Base-by-base conservation (phyloP, 1,140 invertebrate species). In the Procambarus clarkii region DNA sequence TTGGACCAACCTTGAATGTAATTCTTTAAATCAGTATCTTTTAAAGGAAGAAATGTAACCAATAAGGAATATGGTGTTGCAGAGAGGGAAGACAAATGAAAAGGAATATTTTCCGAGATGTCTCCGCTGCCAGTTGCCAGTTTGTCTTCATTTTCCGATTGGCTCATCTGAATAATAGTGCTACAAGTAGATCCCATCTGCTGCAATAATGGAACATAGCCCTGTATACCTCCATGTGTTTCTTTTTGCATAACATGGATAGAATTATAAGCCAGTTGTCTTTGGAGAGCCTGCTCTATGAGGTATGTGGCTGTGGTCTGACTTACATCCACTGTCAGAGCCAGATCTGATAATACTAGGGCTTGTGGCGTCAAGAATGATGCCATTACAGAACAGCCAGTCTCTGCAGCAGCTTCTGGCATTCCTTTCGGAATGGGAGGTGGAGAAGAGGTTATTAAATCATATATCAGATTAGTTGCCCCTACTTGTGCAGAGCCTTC, bases 201-300 rank as follows among this genome's bases (percentile, higher is more conserved):
- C 13, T 91, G 89, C 24, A 85, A 46, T n/a, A 91, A 24, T 79
- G 89, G 83, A 78, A 83, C 71, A 74, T 85, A 91, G 13, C 89
- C 89, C 78, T 45, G 45, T 18, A 80, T 80, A 44, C 77, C 54
- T 48, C n/a, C 34, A 69, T 54, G 48, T 8, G 76, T 85, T 46
- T 86, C 74, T 0, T 60, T 13, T 24, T 46, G 89, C 9, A 69
- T 79, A 24, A 46, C 34, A 44, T 71, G 76, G 5, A 21, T 50
- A 24, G 58, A 60, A 58, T 76, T 21, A 7, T 84, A 64, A 9
- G 21, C n/a, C 34, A 18, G 48, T 3, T 85, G 76, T 34, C 82
- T 85, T 54, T 91, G 89, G 13, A 91, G 83, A 78, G 83, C 82
- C 24, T 91, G 89, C 34, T 91, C 89, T n/a, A 91, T 60, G 48